Evolutionary conservation across 2,888 invertebrate genomes (phyloP).

Genomic region (Creontiades dilutus): DNA sequence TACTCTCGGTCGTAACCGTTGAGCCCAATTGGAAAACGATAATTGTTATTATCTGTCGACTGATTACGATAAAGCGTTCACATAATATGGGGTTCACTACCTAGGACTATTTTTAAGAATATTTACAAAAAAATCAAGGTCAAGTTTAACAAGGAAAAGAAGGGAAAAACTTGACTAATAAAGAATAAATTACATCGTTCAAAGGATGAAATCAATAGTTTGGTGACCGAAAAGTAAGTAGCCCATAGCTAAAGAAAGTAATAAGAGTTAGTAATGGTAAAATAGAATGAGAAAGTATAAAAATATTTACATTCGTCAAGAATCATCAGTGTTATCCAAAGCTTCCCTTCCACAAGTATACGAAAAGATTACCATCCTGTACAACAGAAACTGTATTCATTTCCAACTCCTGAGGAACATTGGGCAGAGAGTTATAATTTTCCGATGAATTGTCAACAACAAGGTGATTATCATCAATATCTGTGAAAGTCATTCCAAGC

Average conservation of each 20-base stretch:
- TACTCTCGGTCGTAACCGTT: too few relatives aligned
- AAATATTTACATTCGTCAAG: conserved; percentile 54
- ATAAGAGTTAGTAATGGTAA: background rate
- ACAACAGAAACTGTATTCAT: conserved; percentile 89
- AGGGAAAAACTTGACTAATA: too few relatives aligned
- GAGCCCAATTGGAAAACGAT: too few relatives aligned
- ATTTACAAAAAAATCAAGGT: too few relatives aligned
- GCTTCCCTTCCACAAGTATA: conserved; percentile 47
- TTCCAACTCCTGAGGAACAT: conserved; percentile 81
- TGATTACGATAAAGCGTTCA: too few relatives aligned
- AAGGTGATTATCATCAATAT: conserved; percentile 67
- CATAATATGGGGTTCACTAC: too few relatives aligned
- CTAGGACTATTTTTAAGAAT: too few relatives aligned
- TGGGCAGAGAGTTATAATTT: conserved; percentile 69
- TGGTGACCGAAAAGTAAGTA: too few relatives aligned
- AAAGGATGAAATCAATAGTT: too few relatives aligned
- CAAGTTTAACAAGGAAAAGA: too few relatives aligned
- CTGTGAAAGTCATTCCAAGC: conserved; percentile 41
- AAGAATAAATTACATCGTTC: too few relatives aligned
- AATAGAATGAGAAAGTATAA: conserved; percentile 50
- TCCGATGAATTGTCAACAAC: conserved; percentile 72
- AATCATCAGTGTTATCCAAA: conserved; percentile 54
- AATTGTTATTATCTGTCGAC: too few relatives aligned
- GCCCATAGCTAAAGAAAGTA: background rate
- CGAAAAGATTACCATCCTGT: conserved; percentile 84